A percentile compares a stretch with the other conserved stretches of the same genome.
Conservation (phyloP, 37 sponge, comb jelly and placozoan species). For the Haliclona indistincta region DNA sequence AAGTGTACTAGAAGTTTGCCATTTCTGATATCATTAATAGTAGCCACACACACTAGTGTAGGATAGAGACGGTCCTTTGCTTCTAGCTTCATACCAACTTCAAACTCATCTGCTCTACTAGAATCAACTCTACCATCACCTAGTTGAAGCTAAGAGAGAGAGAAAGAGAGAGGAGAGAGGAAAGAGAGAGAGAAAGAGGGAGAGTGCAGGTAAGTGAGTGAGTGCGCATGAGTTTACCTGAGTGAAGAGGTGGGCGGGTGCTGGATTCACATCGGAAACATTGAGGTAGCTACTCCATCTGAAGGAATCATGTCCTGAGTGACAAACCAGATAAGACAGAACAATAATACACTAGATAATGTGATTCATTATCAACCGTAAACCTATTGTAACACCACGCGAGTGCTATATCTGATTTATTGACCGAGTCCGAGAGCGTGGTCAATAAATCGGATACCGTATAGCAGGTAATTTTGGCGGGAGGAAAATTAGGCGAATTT, state of each 20-base stretch:
- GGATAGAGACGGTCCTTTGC: conserved; percentile 55
- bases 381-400: too few species aligned
- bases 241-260: conserved; percentile 72
- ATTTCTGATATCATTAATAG: conserved; percentile 8
- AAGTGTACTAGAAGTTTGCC: conserved; percentile 39
- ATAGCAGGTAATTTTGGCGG: too few species aligned
- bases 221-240: conserved; percentile 20
- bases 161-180: conserved; percentile 5
- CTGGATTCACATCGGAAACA: conserved; percentile 39
- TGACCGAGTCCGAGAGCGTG: too few species aligned
- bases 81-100: conserved; percentile 49
- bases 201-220: not conserved
- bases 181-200: conserved; percentile 11
- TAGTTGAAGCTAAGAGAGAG: not conserved
- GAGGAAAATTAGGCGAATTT: too few species aligned
- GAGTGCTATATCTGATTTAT: too few species aligned
- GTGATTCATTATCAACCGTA: too few species aligned
- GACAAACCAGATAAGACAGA: too few species aligned
- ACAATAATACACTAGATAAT: too few species aligned
- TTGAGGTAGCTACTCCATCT: conserved; percentile 66
- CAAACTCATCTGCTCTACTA: too few species aligned
- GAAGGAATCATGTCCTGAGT: conserved; percentile 35
- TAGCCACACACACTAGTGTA: conserved; percentile 41
- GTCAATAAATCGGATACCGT: too few species aligned
- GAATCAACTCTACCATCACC: too few species aligned